Conservation (phyloP, 2,113 vertebrate genomes). For the Dolichallabes microphthalmus region DNA sequence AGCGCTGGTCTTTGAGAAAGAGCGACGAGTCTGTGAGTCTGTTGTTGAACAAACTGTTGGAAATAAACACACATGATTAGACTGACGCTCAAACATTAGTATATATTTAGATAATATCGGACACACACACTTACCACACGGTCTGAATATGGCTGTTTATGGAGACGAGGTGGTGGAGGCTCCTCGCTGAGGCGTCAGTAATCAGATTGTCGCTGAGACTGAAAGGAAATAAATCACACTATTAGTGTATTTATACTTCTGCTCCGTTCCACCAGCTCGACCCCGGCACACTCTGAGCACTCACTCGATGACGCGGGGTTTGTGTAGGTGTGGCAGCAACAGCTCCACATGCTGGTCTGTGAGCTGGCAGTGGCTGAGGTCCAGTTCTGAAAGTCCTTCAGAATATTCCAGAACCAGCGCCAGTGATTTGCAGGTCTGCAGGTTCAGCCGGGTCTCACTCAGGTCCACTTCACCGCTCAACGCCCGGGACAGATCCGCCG, state of each 20-base stretch:
- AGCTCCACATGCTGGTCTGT: slow-evolving; percentile 43
- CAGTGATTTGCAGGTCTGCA: slow-evolving; percentile 41
- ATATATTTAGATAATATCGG: not conserved
- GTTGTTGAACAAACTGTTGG: slow-evolving; percentile 44
- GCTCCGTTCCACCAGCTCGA: not conserved
- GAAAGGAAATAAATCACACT: slow-evolving; percentile 9
- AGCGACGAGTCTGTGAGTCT: slow-evolving; percentile 23
- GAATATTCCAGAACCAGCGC: slow-evolving; percentile 50
- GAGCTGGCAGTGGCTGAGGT: slow-evolving; percentile 56
- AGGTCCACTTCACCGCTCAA: slow-evolving; percentile 51
- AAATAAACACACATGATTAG: not conserved
- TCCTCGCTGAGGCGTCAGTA: slow-evolving; percentile 44
- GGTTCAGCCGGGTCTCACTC: slow-evolving; percentile 49
- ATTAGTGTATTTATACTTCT: not conserved
- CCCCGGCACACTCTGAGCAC: not conserved
- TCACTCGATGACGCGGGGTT: slow-evolving; percentile 53
- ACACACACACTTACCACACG: slow-evolving; percentile 47
- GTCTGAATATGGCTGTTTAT: slow-evolving; percentile 22
- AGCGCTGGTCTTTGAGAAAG: slow-evolving; percentile 21
- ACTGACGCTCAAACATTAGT: not conserved
- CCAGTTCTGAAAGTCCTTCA: slow-evolving; percentile 53
- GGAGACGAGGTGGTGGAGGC: slow-evolving; percentile 27
- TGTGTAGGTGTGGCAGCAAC: slow-evolving; percentile 52
- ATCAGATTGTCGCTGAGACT: slow-evolving; percentile 54
- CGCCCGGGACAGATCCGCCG: slow-evolving; percentile 37